phyloP scores from a whole-genome alignment of 1,140 invertebrate genomes.

The Drosophila funebris region DNA sequence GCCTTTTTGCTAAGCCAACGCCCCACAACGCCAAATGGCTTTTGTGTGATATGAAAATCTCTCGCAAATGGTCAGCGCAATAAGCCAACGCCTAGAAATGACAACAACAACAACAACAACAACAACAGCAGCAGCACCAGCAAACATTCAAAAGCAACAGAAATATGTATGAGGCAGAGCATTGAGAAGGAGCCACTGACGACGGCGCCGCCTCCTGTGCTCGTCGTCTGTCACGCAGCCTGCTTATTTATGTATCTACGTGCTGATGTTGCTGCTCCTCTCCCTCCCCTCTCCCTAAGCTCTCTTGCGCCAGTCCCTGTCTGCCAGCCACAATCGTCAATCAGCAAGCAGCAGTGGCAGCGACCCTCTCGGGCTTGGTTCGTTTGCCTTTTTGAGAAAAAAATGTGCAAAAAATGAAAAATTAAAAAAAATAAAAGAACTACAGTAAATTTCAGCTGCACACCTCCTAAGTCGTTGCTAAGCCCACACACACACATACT shows the following conservation, averaged over 20 bases:
- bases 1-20: constrained; percentile 27
- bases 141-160: not conserved
- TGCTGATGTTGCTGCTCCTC: constrained; percentile 3
- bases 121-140: not conserved
- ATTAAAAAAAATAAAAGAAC: constrained; percentile 1
- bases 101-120: constrained; percentile 21
- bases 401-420: constrained; percentile 26
- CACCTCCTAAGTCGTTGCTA: constrained; percentile 20
- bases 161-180: not conserved
- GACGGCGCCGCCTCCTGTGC: constrained; percentile 28
- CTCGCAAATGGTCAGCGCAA: constrained; percentile 37
- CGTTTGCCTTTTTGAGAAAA: constrained; percentile 57
- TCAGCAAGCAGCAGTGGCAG: constrained; percentile 10
- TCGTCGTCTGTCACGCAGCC: constrained; percentile 40
- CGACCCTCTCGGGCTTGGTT: constrained; percentile 11
- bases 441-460: constrained; percentile 14
- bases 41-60: constrained; percentile 33
- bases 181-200: constrained; percentile 23
- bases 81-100: constrained; percentile 74
- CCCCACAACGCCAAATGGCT: constrained; percentile 19
- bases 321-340: constrained; percentile 22
- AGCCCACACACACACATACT: constrained; percentile 4
- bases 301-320: not conserved
- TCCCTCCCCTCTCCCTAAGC: not conserved
- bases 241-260: constrained; percentile 36